Percentiles rank a stretch among this genome's conserved stretches.
Conservation (phyloP, 2,797 vertebrate genomes). For the Numenius phaeopus region DNA sequence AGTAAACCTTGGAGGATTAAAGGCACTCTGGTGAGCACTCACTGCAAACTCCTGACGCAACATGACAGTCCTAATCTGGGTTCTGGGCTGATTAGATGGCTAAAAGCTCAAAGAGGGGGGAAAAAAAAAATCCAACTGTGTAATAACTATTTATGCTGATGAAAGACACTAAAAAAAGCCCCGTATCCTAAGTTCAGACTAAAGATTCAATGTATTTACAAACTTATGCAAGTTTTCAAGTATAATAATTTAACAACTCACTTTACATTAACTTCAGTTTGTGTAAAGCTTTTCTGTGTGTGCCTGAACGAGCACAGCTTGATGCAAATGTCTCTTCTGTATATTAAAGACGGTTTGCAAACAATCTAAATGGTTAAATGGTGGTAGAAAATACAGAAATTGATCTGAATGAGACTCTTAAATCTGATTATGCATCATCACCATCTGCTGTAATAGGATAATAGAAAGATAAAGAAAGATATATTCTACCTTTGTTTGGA, state of each 20-base stretch:
- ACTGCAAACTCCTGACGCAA: slow-evolving; percentile 78
- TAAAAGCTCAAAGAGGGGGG: neutral
- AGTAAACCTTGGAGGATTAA: slow-evolving; percentile 84
- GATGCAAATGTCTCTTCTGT: slow-evolving; percentile 65
- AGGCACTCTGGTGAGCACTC: slow-evolving; percentile 77
- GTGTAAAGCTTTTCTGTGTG: slow-evolving; percentile 45
- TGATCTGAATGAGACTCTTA: slow-evolving; percentile 57
- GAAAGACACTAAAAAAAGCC: slow-evolving; percentile 1
- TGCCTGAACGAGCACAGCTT: slow-evolving; percentile 77
- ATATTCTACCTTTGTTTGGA: slow-evolving; percentile 10
- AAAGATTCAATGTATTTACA: neutral
- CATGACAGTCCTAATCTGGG: slow-evolving; percentile 82
- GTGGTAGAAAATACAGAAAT: slow-evolving; percentile 66
- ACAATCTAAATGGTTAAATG: slow-evolving; percentile 76
- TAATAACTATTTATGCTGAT: slow-evolving; percentile 15
- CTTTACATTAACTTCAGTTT: neutral
- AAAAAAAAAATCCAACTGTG: slow-evolving; percentile 21
- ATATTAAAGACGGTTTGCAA: slow-evolving; percentile 77
- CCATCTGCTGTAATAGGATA: slow-evolving; percentile 61
- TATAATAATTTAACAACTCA: neutral
- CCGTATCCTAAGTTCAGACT: neutral
- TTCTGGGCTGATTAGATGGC: slow-evolving; percentile 72
- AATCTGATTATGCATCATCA: slow-evolving; percentile 71
- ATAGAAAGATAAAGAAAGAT: neutral
- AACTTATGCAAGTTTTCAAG: neutral